phyloP scores from a whole-genome alignment of 2,888 invertebrate genomes.

The Xylota segnis region DNA sequence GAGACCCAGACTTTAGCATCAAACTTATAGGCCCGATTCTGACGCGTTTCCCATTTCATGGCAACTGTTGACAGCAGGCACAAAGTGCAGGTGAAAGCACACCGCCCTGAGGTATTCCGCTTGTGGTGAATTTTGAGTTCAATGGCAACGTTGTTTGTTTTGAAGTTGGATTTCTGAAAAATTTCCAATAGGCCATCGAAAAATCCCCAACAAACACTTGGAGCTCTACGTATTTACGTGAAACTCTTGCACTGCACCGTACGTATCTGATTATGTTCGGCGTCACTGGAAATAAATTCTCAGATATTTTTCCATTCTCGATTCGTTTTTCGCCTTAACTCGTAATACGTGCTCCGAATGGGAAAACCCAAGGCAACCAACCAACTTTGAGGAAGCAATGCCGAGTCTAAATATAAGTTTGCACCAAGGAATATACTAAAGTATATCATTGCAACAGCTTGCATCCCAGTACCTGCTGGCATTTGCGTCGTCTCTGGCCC shows the following conservation, averaged over 20 bases:
- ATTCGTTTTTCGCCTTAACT: not conserved
- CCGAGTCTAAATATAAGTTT: slow-evolving; percentile 9
- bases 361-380: slow-evolving; percentile 8
- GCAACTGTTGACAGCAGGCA: too few relatives aligned
- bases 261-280: not conserved
- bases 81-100: too few relatives aligned
- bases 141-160: too few relatives aligned
- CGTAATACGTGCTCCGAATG: slow-evolving; percentile 16
- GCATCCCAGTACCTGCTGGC: slow-evolving; percentile 6
- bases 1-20: too few relatives aligned
- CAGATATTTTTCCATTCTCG: slow-evolving; percentile 6
- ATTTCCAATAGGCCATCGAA: not conserved
- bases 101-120: too few relatives aligned
- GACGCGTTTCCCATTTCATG: too few relatives aligned
- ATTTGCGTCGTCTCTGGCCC: not conserved
- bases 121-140: too few relatives aligned
- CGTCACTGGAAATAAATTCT: slow-evolving; percentile 12
- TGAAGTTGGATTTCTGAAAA: too few relatives aligned
- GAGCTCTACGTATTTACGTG: not conserved
- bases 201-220: not conserved
- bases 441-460: slow-evolving; percentile 7
- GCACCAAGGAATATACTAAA: not conserved
- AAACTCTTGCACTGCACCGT: not conserved
- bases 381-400: slow-evolving; percentile 7
- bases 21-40: too few relatives aligned